Base-by-base conservation (phyloP, 2,888 invertebrate species). In the Tolmerus cingulatus region DNA sequence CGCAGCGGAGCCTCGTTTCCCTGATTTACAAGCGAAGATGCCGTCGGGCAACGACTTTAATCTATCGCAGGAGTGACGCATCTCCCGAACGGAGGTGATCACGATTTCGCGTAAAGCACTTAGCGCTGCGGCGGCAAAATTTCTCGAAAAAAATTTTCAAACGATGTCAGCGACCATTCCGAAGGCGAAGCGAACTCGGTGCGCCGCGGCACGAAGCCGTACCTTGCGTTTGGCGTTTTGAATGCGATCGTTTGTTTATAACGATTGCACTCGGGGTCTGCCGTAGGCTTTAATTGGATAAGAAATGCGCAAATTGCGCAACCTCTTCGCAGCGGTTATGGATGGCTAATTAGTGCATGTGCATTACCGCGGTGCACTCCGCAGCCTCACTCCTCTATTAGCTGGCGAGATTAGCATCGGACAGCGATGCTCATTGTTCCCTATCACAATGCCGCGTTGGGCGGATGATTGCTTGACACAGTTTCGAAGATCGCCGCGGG, bases 341-440 rank as follows among this genome's bases (percentile, higher is more conserved):
- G 86, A 86, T 86, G 77, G 77, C 86, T 86, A 86, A 86, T 86
- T 86, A 86, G 86, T 86, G 46, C 86, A 86, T 76, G 19, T 76
- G 84, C 37, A 82, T 16, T 30, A 55, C 30, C 9, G 37, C 16
- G 66, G 27, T 40, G 66, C 66, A 66, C 57, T 40, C 40, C 12
- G 40, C 40, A 40, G 7, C 12, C 8, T 40, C 23, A 23, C 57
- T 23, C 9, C 9, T 14, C 12, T 66, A 66, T 66, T 66, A 84
- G 74, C 37, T 66, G 74, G 74, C 37, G 7, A 85, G 74, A 85
- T 85, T 74, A 85, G 43, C 43, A 85, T 85, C 74, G 85, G 74
- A 74, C 85, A 74, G 43, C 74, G 37, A 85, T 74, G 43, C 16
- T 27, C 43, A 85, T 85, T 85, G 85, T 85, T 85, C 43, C 9